These are phyloP conservation scores for Galeopterus variegatus DNA, from an alignment of 2,113 vertebrate species.

Conservation along the genomic window DNA sequence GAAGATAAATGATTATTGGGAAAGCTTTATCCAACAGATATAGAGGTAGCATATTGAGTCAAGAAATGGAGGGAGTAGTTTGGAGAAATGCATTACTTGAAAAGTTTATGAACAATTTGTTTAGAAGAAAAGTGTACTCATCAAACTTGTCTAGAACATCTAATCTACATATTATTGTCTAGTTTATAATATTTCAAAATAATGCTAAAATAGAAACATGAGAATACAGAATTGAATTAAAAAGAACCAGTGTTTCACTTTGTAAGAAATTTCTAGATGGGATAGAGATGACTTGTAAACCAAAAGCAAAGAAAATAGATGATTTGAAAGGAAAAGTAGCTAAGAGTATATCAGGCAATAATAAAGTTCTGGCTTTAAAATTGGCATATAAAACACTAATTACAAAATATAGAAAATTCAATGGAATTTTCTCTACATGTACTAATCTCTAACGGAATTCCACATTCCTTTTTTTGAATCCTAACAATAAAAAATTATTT, in stretches of 20 bases:
- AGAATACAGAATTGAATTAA: constrained; percentile 24
- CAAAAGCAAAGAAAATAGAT: not conserved
- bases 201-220: not conserved
- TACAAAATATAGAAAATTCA: not conserved
- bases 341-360: not conserved
- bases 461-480: not conserved
- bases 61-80: not conserved
- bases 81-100: not conserved
- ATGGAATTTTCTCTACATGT: not conserved
- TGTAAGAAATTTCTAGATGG: not conserved
- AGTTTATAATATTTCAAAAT: constrained; percentile 23
- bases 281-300: not conserved
- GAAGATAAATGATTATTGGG: not conserved
- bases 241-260: not conserved
- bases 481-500: not conserved
- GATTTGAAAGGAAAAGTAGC: not conserved
- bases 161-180: not conserved
- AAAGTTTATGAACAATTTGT: not conserved
- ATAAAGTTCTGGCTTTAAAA: not conserved
- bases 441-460: not conserved
- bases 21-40: not conserved
- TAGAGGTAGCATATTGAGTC: not conserved
- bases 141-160: not conserved
- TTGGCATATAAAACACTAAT: not conserved
- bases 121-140: not conserved